Evolutionary conservation across 2,888 invertebrate genomes (phyloP).

Genomic region (Enchytraeus crypticus): DNA sequence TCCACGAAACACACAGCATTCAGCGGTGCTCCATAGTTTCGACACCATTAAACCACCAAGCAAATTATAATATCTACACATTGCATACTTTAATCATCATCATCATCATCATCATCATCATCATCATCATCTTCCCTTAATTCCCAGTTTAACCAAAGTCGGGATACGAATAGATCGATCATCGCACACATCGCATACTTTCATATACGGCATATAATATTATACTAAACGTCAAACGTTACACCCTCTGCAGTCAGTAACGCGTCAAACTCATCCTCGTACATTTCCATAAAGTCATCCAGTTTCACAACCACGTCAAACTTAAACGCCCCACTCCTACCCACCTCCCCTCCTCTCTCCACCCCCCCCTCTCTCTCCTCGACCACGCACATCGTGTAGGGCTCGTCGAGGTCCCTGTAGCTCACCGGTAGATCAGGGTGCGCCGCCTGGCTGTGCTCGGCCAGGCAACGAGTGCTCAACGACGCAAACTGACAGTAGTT

Average conservation of each 20-base stretch:
- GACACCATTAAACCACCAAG: too few relatives aligned
- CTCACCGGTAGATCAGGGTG: neutral
- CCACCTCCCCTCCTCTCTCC: neutral
- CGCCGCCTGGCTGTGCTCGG: neutral
- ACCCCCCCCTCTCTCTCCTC: neutral
- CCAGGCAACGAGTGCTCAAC: slow-evolving; percentile 2
- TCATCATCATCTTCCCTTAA: too few relatives aligned
- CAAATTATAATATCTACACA: too few relatives aligned
- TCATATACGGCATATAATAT: too few relatives aligned
- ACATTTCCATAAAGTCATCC: neutral
- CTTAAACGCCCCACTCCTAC: neutral
- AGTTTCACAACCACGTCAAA: neutral
- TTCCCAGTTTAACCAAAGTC: too few relatives aligned
- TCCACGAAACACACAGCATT: too few relatives aligned
- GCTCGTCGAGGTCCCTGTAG: neutral
- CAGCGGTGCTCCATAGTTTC: too few relatives aligned
- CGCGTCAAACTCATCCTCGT: neutral
- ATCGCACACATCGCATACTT: too few relatives aligned
- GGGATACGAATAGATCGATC: too few relatives aligned
- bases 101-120: too few relatives aligned
- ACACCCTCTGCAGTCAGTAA: neutral
- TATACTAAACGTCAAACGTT: neutral
- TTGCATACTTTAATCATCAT: too few relatives aligned
- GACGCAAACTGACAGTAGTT: slow-evolving; percentile 4
- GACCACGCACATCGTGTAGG: neutral